These are phyloP conservation scores for Balearica regulorum DNA, from an alignment of 2,797 vertebrate species.

Conservation along the genomic window DNA sequence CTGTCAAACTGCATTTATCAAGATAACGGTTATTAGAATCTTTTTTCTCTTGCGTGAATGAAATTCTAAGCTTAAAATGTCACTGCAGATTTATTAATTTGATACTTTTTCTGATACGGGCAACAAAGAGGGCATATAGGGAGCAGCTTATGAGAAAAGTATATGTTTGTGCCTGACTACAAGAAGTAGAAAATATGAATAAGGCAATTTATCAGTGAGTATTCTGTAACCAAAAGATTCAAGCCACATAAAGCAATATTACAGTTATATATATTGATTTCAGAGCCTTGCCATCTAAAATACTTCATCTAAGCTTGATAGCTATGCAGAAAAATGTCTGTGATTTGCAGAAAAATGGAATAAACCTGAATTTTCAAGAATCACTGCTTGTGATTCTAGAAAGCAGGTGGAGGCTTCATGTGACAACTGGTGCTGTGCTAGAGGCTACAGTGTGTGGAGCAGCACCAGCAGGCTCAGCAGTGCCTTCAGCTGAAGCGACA, in stretches of 20 bases:
- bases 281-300: not conserved
- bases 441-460: fast-evolving
- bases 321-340: not conserved
- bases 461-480: not conserved
- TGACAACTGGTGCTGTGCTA: not conserved
- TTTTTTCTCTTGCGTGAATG: slow-evolving; percentile 63
- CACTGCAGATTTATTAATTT: slow-evolving; percentile 68
- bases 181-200: slow-evolving; percentile 45
- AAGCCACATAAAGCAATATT: not conserved
- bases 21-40: slow-evolving; percentile 63
- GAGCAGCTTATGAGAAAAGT: not conserved
- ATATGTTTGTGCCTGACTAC: not conserved
- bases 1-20: slow-evolving; percentile 65
- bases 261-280: not conserved
- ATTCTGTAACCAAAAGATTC: not conserved
- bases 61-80: slow-evolving; percentile 65
- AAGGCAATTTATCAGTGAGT: slow-evolving; percentile 26
- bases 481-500: not conserved
- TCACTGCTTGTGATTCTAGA: not conserved
- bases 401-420: not conserved
- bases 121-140: not conserved
- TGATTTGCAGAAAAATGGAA: not conserved
- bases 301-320: not conserved
- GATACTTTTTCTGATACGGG: slow-evolving; percentile 63
- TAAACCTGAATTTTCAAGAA: not conserved